These are phyloP conservation scores for Drosophila prostipennis DNA, from an alignment of 2,888 invertebrate species.

Conservation along the genomic window DNA sequence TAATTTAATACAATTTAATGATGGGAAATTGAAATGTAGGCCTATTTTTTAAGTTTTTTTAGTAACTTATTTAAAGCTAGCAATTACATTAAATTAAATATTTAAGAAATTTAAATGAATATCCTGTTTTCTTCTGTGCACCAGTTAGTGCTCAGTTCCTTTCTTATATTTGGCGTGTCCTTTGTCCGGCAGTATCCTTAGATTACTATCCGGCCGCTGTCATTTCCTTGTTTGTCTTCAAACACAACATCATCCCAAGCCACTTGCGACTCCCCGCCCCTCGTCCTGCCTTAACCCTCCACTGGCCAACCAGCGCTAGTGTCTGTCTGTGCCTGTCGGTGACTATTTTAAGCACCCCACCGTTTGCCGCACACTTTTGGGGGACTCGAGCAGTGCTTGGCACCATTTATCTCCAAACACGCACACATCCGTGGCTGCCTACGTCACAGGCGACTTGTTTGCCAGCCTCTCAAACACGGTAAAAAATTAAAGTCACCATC, in stretches of 20 bases:
- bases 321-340: slow-evolving; percentile 49
- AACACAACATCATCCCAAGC: slow-evolving; percentile 29
- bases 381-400: slow-evolving; percentile 60
- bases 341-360: slow-evolving; percentile 47
- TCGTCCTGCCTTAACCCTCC: slow-evolving; percentile 8
- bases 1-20: no score
- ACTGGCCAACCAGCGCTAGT: slow-evolving; percentile 18
- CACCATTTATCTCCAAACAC: slow-evolving; percentile 64
- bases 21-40: no score
- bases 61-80: no score
- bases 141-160: slow-evolving; percentile 7
- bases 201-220: slow-evolving; percentile 50
- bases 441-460: slow-evolving; percentile 38
- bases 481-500: slow-evolving; percentile 13
- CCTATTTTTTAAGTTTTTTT: no score
- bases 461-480: slow-evolving; percentile 34
- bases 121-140: not conserved
- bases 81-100: no score
- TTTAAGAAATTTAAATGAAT: not conserved
- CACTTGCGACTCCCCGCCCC: slow-evolving; percentile 17
- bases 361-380: slow-evolving; percentile 35
- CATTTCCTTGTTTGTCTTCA: slow-evolving; percentile 49
- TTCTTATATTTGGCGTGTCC: slow-evolving; percentile 36
- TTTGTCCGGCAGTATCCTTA: slow-evolving; percentile 36
- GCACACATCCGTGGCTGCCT: slow-evolving; percentile 14